Evolutionary conservation across 2,113 vertebrate species (phyloP), one percentile per base, ranked within the genome.

Genomic region (Apteryx mantelli): DNA sequence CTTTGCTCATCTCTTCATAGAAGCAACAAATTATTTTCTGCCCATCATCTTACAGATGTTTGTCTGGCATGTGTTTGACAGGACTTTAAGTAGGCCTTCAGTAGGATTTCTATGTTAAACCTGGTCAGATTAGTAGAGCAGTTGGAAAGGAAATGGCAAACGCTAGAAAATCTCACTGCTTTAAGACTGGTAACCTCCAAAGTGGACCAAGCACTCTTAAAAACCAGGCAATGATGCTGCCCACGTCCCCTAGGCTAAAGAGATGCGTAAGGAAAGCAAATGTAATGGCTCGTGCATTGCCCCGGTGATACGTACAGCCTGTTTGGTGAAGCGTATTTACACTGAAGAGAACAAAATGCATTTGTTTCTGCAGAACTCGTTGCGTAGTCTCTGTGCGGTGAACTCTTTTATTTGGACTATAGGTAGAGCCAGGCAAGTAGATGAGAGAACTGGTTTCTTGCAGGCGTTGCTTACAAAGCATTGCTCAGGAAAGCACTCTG

Each of bases 1-100:
- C 40, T 63, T 96, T 80, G n/a, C n/a, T 96, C 76, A 30, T 84
- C 71, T 90, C 75, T 77, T 79, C n/a, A 34, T n/a, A 28, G 68
- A 56, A 68, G 42, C 58, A 91, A 34, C 40, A 64, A 65, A 75
- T 38, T 0, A 81, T 86, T 93, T 81, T 65, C 78, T 5, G 6
- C 42, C 64, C 61, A 17, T 58, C 48, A 10, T 2, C 0, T 92
- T 61, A 18, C 30, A 52, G 76, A n/a, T 88, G 21, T 26, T 95
- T 90, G 66, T 73, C 63, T 82, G 46, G 24, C 38, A 15, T 32
- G 48, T 58, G 42, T 46, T 93, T 93, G 80, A 74, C 77, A 90
- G 55, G 60, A 52, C 64, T 75, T 70, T 30, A 36, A 13, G 26
- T 48, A 36, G n/a, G 12, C 34, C 19, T 80, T 94, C 40, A 40